Evolutionary conservation across 2,113 vertebrate genomes (phyloP).

Genomic region (Neopipo cinnamomea): DNA sequence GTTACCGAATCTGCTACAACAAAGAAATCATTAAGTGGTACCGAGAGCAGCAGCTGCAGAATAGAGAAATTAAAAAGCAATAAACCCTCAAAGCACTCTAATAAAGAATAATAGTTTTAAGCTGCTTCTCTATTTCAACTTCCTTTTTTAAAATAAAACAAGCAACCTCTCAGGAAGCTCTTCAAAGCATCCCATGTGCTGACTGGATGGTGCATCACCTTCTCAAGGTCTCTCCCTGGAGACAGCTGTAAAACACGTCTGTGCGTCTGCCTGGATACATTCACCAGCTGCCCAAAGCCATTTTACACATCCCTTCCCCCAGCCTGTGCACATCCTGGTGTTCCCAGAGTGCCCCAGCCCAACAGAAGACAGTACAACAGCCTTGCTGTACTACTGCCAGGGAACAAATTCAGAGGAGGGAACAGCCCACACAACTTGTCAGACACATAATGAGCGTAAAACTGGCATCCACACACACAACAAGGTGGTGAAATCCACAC

Average conservation of each 20-base stretch:
- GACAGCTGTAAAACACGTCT: not conserved
- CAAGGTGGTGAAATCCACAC: not conserved
- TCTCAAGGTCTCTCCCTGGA: not conserved
- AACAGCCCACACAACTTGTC: not conserved
- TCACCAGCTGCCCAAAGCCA: not conserved
- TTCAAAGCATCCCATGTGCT: not conserved
- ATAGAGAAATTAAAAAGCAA: not conserved
- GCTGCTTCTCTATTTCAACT: not conserved
- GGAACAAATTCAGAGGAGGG: not conserved
- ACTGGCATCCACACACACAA: not conserved
- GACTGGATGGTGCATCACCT: not conserved
- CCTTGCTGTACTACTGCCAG: not conserved
- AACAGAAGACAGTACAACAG: not conserved
- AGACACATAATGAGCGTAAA: not conserved
- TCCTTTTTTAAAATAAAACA: not conserved
- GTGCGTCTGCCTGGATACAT: not conserved
- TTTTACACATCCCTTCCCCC: not conserved
- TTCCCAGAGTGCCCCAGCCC: not conserved
- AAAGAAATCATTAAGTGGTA: not conserved
- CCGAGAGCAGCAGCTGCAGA: not conserved
- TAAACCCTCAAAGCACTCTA: not conserved
- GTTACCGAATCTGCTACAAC: not conserved
- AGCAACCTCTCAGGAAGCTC: not conserved
- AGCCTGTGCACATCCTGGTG: not conserved
- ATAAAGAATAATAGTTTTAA: not conserved